Percentiles rank a stretch among this genome's conserved stretches.
phyloP scores from a whole-genome alignment of 2,888 invertebrate species.

The Achlya flavicornis region DNA sequence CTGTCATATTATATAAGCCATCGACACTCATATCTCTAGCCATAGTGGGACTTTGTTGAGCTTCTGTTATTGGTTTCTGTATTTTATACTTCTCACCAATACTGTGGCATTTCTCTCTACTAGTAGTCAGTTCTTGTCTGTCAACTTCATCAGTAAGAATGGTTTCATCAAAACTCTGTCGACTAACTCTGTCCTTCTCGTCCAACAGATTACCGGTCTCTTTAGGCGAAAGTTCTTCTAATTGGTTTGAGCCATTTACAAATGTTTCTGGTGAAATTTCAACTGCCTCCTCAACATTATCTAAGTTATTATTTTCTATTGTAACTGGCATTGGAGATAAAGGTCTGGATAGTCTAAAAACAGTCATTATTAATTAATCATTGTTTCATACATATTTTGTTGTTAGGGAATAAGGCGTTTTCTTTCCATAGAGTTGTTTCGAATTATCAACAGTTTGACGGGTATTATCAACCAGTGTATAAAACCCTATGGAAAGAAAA shows the following conservation, averaged over 20 bases:
- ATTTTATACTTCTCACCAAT: conserved; percentile 78
- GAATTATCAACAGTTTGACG: too few species aligned
- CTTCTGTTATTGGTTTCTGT: conserved; percentile 65
- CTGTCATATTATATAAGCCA: conserved; percentile 85
- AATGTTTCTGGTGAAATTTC: conserved; percentile 52
- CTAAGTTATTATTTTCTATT: conserved; percentile 48
- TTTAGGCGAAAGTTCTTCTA: conserved; percentile 70
- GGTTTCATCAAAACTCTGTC: conserved; percentile 75
- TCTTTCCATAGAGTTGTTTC: too few species aligned
- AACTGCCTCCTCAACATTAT: conserved; percentile 41
- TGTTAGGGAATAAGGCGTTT: too few species aligned
- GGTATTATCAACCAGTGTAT: too few species aligned
- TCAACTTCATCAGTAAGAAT: conserved; percentile 66
- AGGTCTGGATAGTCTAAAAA: conserved; percentile 70
- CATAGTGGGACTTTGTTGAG: conserved; percentile 82
- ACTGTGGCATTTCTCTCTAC: conserved; percentile 79
- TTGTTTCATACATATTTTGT: background rate
- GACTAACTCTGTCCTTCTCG: conserved; percentile 73
- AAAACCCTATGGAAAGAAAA: too few species aligned
- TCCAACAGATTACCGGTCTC: conserved; percentile 72
- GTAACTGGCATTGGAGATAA: conserved; percentile 62
- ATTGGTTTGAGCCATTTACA: conserved; percentile 58
- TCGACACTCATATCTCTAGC: conserved; percentile 88
- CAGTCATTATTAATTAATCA: conserved; percentile 9
- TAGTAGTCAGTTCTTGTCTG: conserved; percentile 59